These are phyloP conservation scores for Micrasema longulum DNA, from an alignment of 1,140 invertebrate species.

Conservation along the genomic window DNA sequence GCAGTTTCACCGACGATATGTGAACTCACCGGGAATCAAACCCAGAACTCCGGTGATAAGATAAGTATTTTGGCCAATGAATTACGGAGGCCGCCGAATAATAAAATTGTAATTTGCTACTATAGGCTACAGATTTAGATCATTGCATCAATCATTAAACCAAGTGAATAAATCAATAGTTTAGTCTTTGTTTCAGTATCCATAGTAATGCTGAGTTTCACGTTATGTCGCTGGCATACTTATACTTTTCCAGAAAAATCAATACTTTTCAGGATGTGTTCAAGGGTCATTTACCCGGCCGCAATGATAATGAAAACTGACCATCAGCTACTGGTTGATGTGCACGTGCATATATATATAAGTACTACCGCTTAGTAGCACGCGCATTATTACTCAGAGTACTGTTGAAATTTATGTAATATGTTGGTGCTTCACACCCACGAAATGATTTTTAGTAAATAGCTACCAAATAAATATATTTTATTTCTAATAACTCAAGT, in stretches of 20 bases:
- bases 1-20: no score
- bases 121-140: neutral
- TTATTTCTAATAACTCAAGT: no score
- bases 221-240: slow-evolving; percentile 4
- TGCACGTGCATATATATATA: no score
- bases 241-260: slow-evolving; percentile 18
- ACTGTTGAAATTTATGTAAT: no score
- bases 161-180: slow-evolving; percentile 15
- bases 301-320: neutral
- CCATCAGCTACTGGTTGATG: neutral
- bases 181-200: no score
- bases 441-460: no score
- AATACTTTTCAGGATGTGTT: slow-evolving; percentile 31
- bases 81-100: neutral
- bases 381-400: no score
- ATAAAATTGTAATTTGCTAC: no score
- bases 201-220: slow-evolving; percentile 22
- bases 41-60: neutral
- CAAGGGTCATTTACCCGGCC: slow-evolving; percentile 15
- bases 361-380: no score
- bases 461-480: no score
- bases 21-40: neutral
- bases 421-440: no score
- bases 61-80: no score
- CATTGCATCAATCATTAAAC: neutral